Evolutionary conservation across 2,888 invertebrate genomes (phyloP).

Genomic region (Sinohyriopsis cumingii): DNA sequence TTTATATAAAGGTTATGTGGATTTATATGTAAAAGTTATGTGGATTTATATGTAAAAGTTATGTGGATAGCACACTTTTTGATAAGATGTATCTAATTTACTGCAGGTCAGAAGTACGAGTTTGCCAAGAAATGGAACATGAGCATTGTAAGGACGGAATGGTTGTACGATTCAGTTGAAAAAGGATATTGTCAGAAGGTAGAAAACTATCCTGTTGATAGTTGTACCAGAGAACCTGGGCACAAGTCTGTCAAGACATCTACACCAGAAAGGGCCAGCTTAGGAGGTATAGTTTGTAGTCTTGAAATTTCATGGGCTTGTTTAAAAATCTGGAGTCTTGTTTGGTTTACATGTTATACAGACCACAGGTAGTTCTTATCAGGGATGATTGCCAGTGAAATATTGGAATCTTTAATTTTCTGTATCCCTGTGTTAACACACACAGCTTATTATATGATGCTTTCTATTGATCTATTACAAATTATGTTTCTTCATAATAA

Average conservation of each 20-base stretch:
- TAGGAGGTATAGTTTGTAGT: slow-evolving; percentile 18
- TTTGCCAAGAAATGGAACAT: slow-evolving; percentile 77
- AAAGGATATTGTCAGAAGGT: slow-evolving; percentile 77
- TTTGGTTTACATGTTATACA: slow-evolving; percentile 10
- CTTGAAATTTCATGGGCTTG: slow-evolving; percentile 15
- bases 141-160: slow-evolving; percentile 83
- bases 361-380: too few species aligned
- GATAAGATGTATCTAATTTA: not conserved
- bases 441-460: too few species aligned
- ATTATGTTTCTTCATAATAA: too few species aligned
- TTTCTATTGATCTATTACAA: too few species aligned
- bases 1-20: too few species aligned
- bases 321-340: slow-evolving; percentile 27
- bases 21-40: too few species aligned
- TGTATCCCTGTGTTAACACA: too few species aligned
- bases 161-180: slow-evolving; percentile 82
- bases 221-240: slow-evolving; percentile 9
- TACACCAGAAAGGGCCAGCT: slow-evolving; percentile 52
- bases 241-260: slow-evolving; percentile 51
- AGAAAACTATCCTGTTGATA: slow-evolving; percentile 42
- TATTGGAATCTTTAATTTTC: too few species aligned
- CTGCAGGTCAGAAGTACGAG: slow-evolving; percentile 80
- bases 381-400: too few species aligned
- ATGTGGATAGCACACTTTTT: too few species aligned
- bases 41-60: too few species aligned